Evolutionary conservation across 2,888 invertebrate genomes (phyloP).

Genomic region (Campoplex capitator): DNA sequence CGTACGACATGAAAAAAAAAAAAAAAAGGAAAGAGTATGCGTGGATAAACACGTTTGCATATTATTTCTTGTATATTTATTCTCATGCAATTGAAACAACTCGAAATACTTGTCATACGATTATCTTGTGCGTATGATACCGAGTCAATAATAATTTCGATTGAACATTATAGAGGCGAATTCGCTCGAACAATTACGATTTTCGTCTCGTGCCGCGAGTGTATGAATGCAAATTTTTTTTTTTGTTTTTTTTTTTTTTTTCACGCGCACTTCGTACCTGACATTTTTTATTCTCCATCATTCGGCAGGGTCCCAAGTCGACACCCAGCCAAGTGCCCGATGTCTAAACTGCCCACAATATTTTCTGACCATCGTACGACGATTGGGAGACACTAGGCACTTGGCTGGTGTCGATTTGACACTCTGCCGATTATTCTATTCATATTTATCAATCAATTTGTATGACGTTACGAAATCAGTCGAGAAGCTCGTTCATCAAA

Average conservation of each 20-base stretch:
- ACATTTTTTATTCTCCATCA: background rate
- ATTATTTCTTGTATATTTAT: slow-evolving; percentile 21
- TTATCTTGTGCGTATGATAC: slow-evolving; percentile 30
- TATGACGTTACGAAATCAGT: background rate
- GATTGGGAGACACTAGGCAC: no score
- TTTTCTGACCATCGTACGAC: no score
- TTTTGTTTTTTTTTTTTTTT: background rate
- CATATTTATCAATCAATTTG: background rate
- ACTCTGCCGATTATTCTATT: background rate
- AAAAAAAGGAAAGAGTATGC: background rate
- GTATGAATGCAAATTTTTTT: background rate
- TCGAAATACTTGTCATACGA: slow-evolving; percentile 10
- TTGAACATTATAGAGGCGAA: slow-evolving; percentile 2
- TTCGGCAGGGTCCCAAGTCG: background rate
- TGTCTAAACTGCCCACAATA: no score
- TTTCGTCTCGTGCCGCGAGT: background rate
- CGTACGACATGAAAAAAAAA: background rate
- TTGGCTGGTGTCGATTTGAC: no score
- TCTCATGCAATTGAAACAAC: slow-evolving; percentile 33
- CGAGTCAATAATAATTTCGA: slow-evolving; percentile 16
- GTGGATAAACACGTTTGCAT: background rate
- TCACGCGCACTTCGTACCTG: background rate
- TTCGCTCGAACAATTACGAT: background rate
- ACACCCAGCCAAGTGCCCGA: no score
- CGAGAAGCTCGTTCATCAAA: background rate